These are phyloP conservation scores for Daboia siamensis DNA, from an alignment of 2,113 vertebrate species.

Conservation along the genomic window DNA sequence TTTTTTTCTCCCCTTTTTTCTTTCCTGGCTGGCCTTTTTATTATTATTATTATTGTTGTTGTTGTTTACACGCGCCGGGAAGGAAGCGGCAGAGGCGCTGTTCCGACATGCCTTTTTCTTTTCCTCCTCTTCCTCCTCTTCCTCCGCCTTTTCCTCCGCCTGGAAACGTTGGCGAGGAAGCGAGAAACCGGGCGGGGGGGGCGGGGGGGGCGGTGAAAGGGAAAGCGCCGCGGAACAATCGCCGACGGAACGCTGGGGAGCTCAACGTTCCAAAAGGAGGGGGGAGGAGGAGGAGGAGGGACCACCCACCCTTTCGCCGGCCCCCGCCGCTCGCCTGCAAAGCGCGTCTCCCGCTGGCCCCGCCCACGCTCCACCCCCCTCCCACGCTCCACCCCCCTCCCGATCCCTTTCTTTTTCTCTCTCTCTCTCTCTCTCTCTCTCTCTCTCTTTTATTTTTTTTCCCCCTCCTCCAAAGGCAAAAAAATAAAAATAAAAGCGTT, in stretches of 20 bases:
- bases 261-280: background rate
- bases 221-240: background rate
- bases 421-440: background rate
- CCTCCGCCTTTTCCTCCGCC: background rate
- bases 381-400: background rate
- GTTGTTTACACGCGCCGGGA: conserved; percentile 34
- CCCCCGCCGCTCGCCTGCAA: background rate
- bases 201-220: too few relatives aligned
- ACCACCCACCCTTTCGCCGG: background rate
- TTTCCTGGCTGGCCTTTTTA: background rate
- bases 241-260: background rate
- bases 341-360: background rate
- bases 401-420: too few relatives aligned
- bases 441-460: too few relatives aligned
- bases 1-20: background rate
- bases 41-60: background rate
- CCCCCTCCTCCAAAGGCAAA: background rate
- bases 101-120: background rate
- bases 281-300: background rate
- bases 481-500: background rate
- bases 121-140: background rate
- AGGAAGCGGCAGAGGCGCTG: conserved; percentile 10
- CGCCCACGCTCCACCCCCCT: background rate
- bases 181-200: background rate
- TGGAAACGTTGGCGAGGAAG: background rate